These are phyloP conservation scores for Nomada flava DNA, from an alignment of 2,888 invertebrate species.

Conservation along the genomic window DNA sequence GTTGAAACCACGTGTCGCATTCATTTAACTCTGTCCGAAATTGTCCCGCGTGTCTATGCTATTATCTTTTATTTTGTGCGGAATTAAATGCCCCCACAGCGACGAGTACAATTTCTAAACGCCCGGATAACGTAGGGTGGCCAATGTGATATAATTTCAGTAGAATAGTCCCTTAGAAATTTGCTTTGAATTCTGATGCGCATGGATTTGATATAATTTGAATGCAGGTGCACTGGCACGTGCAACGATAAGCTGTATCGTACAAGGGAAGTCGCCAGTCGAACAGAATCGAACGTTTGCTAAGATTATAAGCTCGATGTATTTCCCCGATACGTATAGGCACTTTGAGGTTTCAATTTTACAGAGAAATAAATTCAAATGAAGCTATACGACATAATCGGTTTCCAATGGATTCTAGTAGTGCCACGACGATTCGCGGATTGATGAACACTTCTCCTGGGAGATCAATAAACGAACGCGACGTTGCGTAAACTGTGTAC, in stretches of 20 bases:
- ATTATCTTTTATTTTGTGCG: neutral
- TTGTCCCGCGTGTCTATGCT: neutral
- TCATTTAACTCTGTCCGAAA: neutral
- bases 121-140: too few species aligned
- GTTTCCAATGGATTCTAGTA: constrained; percentile 9
- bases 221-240: too few species aligned
- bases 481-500: neutral
- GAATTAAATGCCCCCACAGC: too few species aligned
- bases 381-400: constrained; percentile 29
- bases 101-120: neutral
- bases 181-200: too few species aligned
- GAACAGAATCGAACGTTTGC: neutral
- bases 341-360: constrained; percentile 33
- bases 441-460: neutral
- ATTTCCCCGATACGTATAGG: neutral
- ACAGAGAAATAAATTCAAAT: constrained; percentile 26
- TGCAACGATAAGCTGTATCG: too few species aligned
- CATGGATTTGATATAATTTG: too few species aligned
- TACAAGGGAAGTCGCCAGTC: too few species aligned
- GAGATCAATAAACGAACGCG: constrained; percentile 1
- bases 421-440: neutral
- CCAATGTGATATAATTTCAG: too few species aligned
- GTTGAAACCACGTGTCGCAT: constrained; percentile 13
- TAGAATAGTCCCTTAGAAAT: too few species aligned
- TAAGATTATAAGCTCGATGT: neutral